Conservation (phyloP, 2,797 vertebrate genomes). For the Onychomys leucogaster region DNA sequence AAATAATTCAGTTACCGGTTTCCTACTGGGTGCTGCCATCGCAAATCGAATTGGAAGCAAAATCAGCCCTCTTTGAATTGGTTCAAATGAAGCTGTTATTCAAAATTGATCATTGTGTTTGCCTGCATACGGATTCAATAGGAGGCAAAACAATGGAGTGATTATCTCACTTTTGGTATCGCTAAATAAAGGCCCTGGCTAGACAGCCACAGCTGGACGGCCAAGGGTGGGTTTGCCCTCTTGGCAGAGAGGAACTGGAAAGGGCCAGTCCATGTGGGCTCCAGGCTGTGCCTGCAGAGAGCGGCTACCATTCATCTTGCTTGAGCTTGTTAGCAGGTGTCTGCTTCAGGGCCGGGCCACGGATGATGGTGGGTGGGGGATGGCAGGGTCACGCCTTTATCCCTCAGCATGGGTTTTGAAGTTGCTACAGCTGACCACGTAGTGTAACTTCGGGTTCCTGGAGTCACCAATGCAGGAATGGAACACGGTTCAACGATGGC, state of each 20-base stretch:
- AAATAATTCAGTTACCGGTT: neutral
- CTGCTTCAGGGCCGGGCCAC: fast-evolving
- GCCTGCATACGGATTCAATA: neutral
- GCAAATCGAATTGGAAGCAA: slow-evolving; percentile 4
- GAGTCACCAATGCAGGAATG: fast-evolving
- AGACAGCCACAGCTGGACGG: fast-evolving
- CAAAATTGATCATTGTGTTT: neutral
- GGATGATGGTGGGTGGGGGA: fast-evolving
- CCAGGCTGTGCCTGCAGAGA: fast-evolving
- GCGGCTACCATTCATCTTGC: neutral
- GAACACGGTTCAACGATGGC: neutral
- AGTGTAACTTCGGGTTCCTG: neutral
- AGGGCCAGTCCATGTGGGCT: fast-evolving
- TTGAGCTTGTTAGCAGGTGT: fast-evolving
- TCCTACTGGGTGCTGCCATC: slow-evolving; percentile 39
- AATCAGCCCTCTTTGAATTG: slow-evolving; percentile 41
- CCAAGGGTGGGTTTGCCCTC: neutral
- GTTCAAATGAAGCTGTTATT: slow-evolving; percentile 46
- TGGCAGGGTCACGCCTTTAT: neutral
- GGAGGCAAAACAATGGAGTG: neutral
- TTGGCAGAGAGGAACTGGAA: no score
- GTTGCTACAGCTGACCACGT: no score
- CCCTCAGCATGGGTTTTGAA: neutral
- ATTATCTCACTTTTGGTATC: fast-evolving
- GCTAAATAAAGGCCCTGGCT: neutral